phyloP scores from a whole-genome alignment of 1,140 invertebrate genomes.

The Hestina assimilis region DNA sequence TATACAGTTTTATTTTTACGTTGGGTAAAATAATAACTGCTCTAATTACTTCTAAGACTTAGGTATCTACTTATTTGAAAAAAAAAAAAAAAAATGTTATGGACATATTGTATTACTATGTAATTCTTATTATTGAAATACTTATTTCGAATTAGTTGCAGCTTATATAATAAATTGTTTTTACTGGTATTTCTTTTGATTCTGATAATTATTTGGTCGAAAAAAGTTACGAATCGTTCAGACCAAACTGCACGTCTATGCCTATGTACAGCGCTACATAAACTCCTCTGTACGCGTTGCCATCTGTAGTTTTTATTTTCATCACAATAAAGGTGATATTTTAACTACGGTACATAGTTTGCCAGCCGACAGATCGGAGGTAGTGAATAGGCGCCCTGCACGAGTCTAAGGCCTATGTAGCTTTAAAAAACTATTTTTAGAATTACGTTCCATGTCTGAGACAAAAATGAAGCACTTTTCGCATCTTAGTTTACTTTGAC shows the following conservation, averaged over 20 bases:
- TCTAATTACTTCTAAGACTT: too few relatives aligned
- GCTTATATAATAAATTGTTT: too few relatives aligned
- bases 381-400: slow-evolving; percentile 23
- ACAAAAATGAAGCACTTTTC: slow-evolving; percentile 24
- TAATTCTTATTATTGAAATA: too few relatives aligned
- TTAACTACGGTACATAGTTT: slow-evolving; percentile 1
- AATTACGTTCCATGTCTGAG: slow-evolving; percentile 19
- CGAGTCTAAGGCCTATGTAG: slow-evolving; percentile 5
- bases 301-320: slow-evolving; percentile 14
- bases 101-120: too few relatives aligned
- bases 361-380: slow-evolving; percentile 6
- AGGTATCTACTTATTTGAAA: too few relatives aligned
- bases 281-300: slow-evolving; percentile 1
- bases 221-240: neutral
- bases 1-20: too few relatives aligned
- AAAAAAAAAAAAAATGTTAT: too few relatives aligned
- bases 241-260: neutral
- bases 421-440: slow-evolving; percentile 27
- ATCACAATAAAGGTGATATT: slow-evolving; percentile 20
- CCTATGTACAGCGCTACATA: slow-evolving; percentile 9
- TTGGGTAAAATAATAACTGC: too few relatives aligned
- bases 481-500: slow-evolving; percentile 12
- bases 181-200: too few relatives aligned
- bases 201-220: neutral
- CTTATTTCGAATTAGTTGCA: too few relatives aligned